Evolutionary conservation across 2,113 vertebrate genomes (phyloP).

Genomic region (Camelus dromedarius): DNA sequence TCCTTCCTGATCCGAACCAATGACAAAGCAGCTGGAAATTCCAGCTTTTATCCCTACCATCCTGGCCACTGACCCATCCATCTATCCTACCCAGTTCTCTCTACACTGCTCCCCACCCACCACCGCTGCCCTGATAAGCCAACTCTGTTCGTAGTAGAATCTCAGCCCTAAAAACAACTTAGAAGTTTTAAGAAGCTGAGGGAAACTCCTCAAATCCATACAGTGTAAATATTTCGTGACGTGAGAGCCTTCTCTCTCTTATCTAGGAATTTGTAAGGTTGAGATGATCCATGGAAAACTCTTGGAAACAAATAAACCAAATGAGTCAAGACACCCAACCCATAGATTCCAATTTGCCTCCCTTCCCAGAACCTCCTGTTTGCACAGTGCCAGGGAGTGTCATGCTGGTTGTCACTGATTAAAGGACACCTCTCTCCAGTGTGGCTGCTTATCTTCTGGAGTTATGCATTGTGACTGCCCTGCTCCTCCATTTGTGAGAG

Average conservation of each 20-base stretch:
- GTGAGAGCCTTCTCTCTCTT: background rate
- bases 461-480: background rate
- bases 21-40: background rate
- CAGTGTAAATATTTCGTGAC: background rate
- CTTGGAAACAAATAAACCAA: background rate
- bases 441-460: background rate
- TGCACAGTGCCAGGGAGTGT: background rate
- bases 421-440: background rate
- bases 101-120: background rate
- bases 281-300: background rate
- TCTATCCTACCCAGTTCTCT: background rate
- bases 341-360: background rate
- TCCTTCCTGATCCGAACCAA: background rate
- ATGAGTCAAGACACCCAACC: background rate
- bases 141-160: background rate
- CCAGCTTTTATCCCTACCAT: background rate
- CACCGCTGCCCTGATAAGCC: background rate
- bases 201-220: background rate
- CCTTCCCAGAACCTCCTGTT: background rate
- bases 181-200: background rate
- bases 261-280: background rate
- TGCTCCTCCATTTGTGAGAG: background rate
- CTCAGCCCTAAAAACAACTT: background rate
- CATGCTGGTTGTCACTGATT: background rate
- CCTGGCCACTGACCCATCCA: background rate